Conservation (phyloP, 2,888 invertebrate genomes). For the Melanargia galathea region DNA sequence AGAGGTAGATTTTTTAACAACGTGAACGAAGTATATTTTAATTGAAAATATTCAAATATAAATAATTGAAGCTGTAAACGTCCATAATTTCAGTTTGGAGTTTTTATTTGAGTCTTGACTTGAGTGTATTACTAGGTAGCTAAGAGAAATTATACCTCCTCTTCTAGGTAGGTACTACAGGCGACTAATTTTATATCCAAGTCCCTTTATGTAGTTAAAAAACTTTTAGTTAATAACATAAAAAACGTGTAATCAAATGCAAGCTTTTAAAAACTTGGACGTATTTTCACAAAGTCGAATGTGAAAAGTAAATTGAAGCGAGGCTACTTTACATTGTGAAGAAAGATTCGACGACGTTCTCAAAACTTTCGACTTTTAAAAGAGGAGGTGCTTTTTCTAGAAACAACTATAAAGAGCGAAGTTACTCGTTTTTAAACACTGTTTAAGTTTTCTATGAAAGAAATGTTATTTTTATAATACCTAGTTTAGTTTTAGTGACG, state of each 20-base stretch:
- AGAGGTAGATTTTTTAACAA: too few species aligned
- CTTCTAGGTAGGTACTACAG: too few species aligned
- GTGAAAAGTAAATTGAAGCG: constrained; percentile 19
- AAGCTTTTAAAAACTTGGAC: not conserved
- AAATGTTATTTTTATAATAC: not conserved
- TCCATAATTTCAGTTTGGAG: too few species aligned
- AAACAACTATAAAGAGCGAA: constrained; percentile 17
- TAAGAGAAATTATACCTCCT: too few species aligned
- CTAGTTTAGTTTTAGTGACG: not conserved
- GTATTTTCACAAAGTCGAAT: constrained; percentile 23
- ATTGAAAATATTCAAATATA: too few species aligned
- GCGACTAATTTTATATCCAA: not conserved
- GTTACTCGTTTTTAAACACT: constrained; percentile 11
- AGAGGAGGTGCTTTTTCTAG: constrained; percentile 4
- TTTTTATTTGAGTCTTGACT: too few species aligned
- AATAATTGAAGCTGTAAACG: too few species aligned
- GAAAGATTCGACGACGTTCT: constrained; percentile 14
- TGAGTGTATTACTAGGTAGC: too few species aligned
- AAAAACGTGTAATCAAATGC: not conserved
- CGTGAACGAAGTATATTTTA: too few species aligned
- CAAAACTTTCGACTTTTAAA: constrained; percentile 14
- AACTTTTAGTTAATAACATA: not conserved
- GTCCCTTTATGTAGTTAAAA: constrained; percentile 1
- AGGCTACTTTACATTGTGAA: constrained; percentile 20
- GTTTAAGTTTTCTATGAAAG: constrained; percentile 6